A percentile compares a stretch with the other conserved stretches of the same genome.
These are phyloP conservation scores for Acanthosepion lycidas DNA, from an alignment of 2,888 invertebrate species.

Conservation along the genomic window DNA sequence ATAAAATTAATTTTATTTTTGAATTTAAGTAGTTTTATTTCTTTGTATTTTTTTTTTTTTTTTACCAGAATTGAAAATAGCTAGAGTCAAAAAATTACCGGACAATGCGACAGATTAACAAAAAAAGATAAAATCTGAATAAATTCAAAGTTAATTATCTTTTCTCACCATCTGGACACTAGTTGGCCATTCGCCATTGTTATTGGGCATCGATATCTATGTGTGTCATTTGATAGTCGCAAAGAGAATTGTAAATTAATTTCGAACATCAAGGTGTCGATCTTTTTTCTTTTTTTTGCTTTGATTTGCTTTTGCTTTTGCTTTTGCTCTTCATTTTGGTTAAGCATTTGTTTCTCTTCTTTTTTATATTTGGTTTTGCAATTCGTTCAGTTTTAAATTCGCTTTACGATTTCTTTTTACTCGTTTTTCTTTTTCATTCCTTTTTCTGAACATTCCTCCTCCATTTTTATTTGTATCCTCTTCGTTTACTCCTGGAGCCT, in stretches of 20 bases:
- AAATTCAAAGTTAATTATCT: not conserved
- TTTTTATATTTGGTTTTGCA: not conserved
- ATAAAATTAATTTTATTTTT: too few species aligned
- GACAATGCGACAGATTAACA: not conserved
- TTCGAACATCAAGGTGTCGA: not conserved
- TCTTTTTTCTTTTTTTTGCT: not conserved
- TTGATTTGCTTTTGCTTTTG: too few species aligned
- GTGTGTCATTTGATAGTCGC: not conserved
- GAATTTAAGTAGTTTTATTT: not conserved
- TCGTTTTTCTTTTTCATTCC: too few species aligned
- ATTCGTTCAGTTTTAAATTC: too few species aligned
- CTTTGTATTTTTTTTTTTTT: not conserved
- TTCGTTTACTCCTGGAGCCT: not conserved
- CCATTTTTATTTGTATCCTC: not conserved
- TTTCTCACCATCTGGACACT: constrained; percentile 15
- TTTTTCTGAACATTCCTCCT: not conserved
- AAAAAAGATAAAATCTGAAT: not conserved
- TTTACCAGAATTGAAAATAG: not conserved
- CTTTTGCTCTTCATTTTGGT: not conserved
- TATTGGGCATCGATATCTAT: not conserved
- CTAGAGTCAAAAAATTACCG: not conserved
- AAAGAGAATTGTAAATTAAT: constrained; percentile 33
- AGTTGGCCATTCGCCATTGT: not conserved
- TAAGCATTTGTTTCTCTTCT: not conserved
- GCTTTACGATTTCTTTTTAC: too few species aligned